Percentiles rank a stretch among this genome's conserved stretches.
phyloP scores from a whole-genome alignment of 2,797 vertebrate genomes.

The Alca torda region DNA sequence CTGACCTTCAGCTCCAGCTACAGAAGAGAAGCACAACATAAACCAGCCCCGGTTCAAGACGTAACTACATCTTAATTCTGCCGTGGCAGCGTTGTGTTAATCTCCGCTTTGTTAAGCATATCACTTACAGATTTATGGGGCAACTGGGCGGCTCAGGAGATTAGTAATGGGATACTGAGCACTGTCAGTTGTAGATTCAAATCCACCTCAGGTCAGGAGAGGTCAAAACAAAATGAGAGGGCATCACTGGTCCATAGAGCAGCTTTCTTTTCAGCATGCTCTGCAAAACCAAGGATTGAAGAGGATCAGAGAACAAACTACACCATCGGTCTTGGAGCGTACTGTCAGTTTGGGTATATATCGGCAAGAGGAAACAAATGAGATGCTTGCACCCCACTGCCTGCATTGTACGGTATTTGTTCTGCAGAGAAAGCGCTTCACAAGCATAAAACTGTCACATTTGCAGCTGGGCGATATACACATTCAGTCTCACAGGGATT shows the following conservation, averaged over 20 bases:
- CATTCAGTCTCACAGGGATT: neutral
- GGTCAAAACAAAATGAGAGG: neutral
- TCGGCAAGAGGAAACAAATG: neutral
- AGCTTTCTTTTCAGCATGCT: neutral
- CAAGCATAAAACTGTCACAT: neutral
- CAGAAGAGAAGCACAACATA: neutral
- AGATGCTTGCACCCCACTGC: neutral
- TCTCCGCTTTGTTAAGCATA: neutral
- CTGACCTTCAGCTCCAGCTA: neutral
- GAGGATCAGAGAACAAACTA: neutral
- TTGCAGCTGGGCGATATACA: neutral
- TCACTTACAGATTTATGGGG: neutral
- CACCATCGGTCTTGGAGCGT: accelerated
- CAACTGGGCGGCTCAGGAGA: conserved; percentile 3
- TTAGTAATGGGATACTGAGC: conserved; percentile 29
- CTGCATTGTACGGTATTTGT: neutral
- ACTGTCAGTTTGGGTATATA: neutral
- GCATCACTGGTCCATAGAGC: neutral
- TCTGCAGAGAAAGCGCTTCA: neutral
- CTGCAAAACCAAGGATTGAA: neutral
- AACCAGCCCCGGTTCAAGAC: neutral
- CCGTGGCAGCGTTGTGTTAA: neutral
- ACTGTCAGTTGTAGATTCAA: neutral
- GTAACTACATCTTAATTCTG: neutral
- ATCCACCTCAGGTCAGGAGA: neutral